Base-by-base conservation (phyloP, 2,113 vertebrate genomes). In the Solenodon paradoxus region DNA sequence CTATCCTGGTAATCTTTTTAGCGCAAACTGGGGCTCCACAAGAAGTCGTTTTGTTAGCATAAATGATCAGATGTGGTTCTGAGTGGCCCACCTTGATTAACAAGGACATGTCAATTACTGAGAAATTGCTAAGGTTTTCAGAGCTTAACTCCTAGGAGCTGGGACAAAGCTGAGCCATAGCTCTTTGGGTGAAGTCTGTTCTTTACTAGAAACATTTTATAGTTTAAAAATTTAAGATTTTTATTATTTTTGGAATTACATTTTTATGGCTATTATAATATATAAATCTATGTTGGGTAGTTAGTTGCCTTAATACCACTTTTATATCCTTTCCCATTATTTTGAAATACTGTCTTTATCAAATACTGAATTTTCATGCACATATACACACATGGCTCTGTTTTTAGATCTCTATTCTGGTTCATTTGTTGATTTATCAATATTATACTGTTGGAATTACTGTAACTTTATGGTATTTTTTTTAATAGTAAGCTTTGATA, bases 311-410 rank as follows among this genome's bases (percentile, higher is more conserved):
- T 24, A 85, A 26, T 10, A 68, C 13, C 42, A 57, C 19, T 55
- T 94, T 35, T 90, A 45, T 47, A 86, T 49, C 28, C 5, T 55
- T 95, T 72, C 30, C 28, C 30, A 55, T 86, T 57, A 32, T 69
- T 89, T 55, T 90, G 64, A 96, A 94, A 84, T 75, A 1, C 8
- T n/a, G 26, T 88, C 7, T 84, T 79, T 83, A 85, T 66, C 42
- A 68, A 75, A 51, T 49, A 55, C 12, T 75, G 32, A 55, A 61
- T 69, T 32, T 77, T 17, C 19, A 4, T 22, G n/a, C n/a, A 32
- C 32, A 64, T 64, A 3, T n/a, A 17, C 40, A 59, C 35, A 74
- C 7, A 8, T 64, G 45, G 15, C 9, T 66, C 2, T 92, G 10
- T 81, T 89, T 85, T 32, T 88, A 38, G 17, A 55, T 91, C 4